A percentile compares a stretch with the other conserved stretches of the same genome.
Evolutionary conservation across 2,113 vertebrate species (phyloP).

Genomic region (Chaetorhynchus papuensis): DNA sequence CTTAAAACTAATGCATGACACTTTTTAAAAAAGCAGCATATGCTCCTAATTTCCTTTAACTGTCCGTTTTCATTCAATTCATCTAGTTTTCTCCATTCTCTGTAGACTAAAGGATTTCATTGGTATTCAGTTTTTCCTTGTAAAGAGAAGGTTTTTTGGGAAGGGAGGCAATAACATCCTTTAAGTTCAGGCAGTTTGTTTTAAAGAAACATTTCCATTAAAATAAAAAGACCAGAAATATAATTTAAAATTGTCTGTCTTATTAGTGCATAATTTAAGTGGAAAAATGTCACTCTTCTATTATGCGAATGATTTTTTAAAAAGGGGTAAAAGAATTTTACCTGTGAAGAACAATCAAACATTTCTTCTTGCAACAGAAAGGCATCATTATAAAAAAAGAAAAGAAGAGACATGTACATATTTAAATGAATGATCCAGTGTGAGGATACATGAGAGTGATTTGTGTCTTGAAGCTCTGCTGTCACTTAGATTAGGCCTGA

Average conservation of each 20-base stretch:
- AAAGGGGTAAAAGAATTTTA: neutral
- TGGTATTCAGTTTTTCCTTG: conserved; percentile 9
- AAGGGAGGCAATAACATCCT: neutral
- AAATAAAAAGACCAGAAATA: neutral
- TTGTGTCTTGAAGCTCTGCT: conserved; percentile 25
- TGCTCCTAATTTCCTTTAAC: conserved; percentile 54
- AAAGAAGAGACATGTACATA: conserved; percentile 16
- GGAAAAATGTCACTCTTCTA: conserved; percentile 45
- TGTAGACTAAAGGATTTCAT: conserved; percentile 20
- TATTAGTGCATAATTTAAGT: conserved; percentile 27
- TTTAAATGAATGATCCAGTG: conserved; percentile 42
- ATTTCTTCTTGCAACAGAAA: conserved; percentile 27
- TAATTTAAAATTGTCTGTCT: conserved; percentile 6
- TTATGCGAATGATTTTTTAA: conserved; percentile 36
- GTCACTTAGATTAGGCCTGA: conserved; percentile 29
- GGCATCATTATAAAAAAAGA: conserved; percentile 32
- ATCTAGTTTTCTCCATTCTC: conserved; percentile 17
- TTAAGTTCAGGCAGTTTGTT: conserved; percentile 26
- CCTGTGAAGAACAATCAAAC: conserved; percentile 45
- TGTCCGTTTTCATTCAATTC: conserved; percentile 36
- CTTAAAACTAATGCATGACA: conserved; percentile 11
- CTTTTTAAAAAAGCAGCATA: neutral
- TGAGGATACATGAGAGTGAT: conserved; percentile 8
- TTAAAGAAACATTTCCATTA: conserved; percentile 26
- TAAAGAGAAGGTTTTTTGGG: neutral